These are phyloP conservation scores for Metallyticus violacea DNA, from an alignment of 2,888 invertebrate genomes.

Conservation along the genomic window DNA sequence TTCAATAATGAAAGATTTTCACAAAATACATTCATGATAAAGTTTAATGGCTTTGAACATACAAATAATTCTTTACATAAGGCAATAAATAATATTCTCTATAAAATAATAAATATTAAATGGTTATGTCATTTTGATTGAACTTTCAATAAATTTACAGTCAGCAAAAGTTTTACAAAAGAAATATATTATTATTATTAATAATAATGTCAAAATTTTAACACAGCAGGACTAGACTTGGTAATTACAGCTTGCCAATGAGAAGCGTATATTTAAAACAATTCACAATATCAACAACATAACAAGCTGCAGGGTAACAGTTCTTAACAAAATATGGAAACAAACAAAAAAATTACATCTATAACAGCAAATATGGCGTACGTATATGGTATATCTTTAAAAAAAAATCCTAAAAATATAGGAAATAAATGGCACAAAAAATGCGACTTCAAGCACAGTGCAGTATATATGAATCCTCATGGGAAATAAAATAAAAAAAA, in stretches of 20 bases:
- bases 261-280: background rate
- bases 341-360: background rate
- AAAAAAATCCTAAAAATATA: background rate
- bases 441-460: conserved; percentile 10
- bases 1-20: background rate
- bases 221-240: conserved; percentile 6
- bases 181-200: too few species aligned
- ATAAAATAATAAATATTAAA: background rate
- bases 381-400: background rate
- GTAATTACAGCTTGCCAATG: background rate
- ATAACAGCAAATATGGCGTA: background rate
- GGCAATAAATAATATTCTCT: conserved; percentile 1
- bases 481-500: background rate
- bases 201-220: background rate
- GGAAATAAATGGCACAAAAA: conserved; percentile 10
- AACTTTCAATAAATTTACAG: background rate
- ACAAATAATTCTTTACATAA: background rate
- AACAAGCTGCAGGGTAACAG: conserved; percentile 8
- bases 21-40: background rate
- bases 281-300: conserved; percentile 1
- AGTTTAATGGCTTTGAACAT: background rate
- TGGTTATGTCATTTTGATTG: background rate
- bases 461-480: background rate
- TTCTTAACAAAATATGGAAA: background rate
- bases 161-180: background rate